These are phyloP conservation scores for Scyliorhinus canicula DNA, from an alignment of 2,797 vertebrate species.

Conservation along the genomic window DNA sequence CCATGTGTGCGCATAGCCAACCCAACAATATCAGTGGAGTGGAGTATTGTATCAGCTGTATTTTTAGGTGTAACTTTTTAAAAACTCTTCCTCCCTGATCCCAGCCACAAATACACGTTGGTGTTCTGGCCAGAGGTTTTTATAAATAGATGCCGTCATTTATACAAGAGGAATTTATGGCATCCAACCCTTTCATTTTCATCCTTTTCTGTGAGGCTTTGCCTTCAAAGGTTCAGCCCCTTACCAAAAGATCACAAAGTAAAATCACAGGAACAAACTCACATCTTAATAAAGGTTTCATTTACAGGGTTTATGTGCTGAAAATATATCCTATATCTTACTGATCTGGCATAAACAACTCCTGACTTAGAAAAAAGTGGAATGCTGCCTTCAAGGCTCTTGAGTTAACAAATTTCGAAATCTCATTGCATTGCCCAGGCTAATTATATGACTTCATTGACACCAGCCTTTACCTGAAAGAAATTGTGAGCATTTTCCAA, in stretches of 20 bases:
- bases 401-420: neutral
- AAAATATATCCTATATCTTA: neutral
- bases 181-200: neutral
- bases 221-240: neutral
- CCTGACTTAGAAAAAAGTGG: neutral
- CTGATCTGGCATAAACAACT: neutral
- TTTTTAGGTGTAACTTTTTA: neutral
- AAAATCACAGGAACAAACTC: neutral
- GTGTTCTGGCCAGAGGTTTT: neutral
- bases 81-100: neutral
- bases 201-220: neutral
- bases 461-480: conserved; percentile 71
- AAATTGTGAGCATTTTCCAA: conserved; percentile 93
- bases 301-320: neutral
- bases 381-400: neutral
- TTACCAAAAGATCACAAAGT: neutral
- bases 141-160: neutral
- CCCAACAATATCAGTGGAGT: neutral
- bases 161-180: neutral
- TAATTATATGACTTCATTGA: neutral
- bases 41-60: neutral
- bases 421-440: neutral
- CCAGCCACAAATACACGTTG: neutral
- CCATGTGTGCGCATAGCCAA: neutral
- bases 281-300: neutral